Conservation (phyloP, 2,888 invertebrate species). For the Meta bourneti region DNA sequence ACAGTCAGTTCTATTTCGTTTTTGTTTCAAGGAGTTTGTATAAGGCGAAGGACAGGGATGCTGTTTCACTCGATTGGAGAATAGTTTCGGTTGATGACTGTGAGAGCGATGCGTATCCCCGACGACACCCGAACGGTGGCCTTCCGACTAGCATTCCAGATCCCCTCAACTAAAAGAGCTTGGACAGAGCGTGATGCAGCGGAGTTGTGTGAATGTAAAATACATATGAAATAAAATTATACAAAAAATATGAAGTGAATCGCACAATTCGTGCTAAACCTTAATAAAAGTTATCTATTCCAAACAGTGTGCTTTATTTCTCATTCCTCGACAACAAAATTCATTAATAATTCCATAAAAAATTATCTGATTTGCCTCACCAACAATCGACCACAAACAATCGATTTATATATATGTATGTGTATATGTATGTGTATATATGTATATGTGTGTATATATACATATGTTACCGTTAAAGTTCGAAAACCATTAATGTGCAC, state of each 20-base stretch:
- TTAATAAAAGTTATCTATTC: constrained; percentile 75
- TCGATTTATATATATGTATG: too few relatives aligned
- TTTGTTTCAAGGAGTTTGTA: neutral
- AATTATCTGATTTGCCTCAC: too few relatives aligned
- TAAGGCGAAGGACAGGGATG: neutral
- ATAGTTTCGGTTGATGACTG: neutral
- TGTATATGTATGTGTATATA: too few relatives aligned
- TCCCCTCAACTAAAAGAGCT: constrained; percentile 65
- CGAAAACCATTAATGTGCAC: too few relatives aligned
- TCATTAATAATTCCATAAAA: too few relatives aligned
- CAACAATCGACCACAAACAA: too few relatives aligned
- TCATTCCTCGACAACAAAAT: too few relatives aligned
- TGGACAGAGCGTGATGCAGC: constrained; percentile 65
- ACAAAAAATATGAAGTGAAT: constrained; percentile 36
- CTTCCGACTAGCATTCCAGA: constrained; percentile 73
- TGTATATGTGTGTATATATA: too few relatives aligned
- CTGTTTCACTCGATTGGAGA: neutral
- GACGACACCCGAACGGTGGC: constrained; percentile 53
- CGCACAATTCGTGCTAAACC: constrained; percentile 69
- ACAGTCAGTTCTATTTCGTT: neutral
- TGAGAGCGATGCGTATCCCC: constrained; percentile 27
- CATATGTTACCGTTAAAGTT: too few relatives aligned
- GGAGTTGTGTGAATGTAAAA: constrained; percentile 49
- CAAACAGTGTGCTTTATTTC: constrained; percentile 23
- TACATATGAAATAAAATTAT: constrained; percentile 45